Evolutionary conservation across 2,888 invertebrate genomes (phyloP).

Genomic region (Chymomyza fuscimana): DNA sequence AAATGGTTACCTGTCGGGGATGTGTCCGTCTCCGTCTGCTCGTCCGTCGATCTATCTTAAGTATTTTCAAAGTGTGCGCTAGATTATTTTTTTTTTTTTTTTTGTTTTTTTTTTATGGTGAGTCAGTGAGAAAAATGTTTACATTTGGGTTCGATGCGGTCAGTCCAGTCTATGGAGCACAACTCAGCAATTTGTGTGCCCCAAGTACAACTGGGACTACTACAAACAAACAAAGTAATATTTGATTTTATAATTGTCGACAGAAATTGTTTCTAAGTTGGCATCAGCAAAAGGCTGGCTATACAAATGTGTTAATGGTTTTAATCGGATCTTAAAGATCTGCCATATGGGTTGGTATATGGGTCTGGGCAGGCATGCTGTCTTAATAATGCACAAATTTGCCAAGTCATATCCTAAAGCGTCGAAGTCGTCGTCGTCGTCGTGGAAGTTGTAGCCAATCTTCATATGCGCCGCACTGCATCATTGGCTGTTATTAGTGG

Average conservation of each 20-base stretch:
- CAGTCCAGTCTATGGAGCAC: not conserved
- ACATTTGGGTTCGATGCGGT: slow-evolving; percentile 36
- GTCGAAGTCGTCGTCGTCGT: slow-evolving; percentile 45
- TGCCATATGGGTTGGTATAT: slow-evolving; percentile 21
- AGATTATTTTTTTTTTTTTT: not conserved
- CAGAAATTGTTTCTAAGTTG: slow-evolving; percentile 20
- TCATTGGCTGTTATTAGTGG: slow-evolving; percentile 68
- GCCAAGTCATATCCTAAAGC: slow-evolving; percentile 75
- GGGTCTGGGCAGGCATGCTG: slow-evolving; percentile 28
- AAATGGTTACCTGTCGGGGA: not conserved
- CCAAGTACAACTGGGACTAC: not conserved
- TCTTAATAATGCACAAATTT: slow-evolving; percentile 67
- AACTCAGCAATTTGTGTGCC: slow-evolving; percentile 17
- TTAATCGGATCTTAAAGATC: slow-evolving; percentile 72
- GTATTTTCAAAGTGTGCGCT: not conserved
- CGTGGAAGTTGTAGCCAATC: slow-evolving; percentile 18
- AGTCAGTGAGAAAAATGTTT: slow-evolving; percentile 48
- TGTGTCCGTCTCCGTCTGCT: not conserved
- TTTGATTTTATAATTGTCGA: slow-evolving; percentile 69
- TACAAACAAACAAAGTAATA: not conserved
- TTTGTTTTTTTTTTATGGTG: slow-evolving; percentile 11
- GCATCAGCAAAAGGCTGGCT: slow-evolving; percentile 20
- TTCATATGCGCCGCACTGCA: slow-evolving; percentile 10
- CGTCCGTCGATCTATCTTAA: not conserved
- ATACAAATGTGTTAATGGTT: slow-evolving; percentile 73